These are phyloP conservation scores for Thalassophryne amazonica DNA, from an alignment of 2,797 vertebrate species.

Conservation along the genomic window DNA sequence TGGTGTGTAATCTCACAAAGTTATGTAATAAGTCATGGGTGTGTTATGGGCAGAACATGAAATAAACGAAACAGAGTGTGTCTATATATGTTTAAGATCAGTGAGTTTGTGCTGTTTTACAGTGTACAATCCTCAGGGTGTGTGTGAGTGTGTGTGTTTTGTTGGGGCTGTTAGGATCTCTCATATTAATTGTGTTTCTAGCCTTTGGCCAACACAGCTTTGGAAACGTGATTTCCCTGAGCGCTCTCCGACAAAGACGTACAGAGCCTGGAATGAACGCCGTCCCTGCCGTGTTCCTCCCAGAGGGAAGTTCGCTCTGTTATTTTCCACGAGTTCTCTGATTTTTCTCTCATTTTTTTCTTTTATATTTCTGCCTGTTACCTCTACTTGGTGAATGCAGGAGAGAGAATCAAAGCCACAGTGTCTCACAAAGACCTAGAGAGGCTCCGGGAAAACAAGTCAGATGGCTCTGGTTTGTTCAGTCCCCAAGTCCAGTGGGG, in stretches of 20 bases:
- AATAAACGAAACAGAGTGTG: no score
- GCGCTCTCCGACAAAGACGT: not conserved
- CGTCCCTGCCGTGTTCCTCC: conserved; percentile 41
- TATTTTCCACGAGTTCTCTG: conserved; percentile 12
- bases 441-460: not conserved
- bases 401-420: not conserved
- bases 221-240: conserved; percentile 18
- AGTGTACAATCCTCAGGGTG: no score
- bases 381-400: conserved; percentile 15
- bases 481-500: no score
- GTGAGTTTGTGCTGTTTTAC: no score
- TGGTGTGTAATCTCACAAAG: no score
- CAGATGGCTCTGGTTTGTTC: not conserved
- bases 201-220: conserved; percentile 41
- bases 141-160: not conserved
- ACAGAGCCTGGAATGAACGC: not conserved
- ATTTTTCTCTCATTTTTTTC: not conserved
- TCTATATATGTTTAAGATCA: no score
- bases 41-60: no score
- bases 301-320: conserved; percentile 22
- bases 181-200: conserved; percentile 37
- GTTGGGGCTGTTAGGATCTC: conserved; percentile 15
- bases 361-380: conserved; percentile 22
- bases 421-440: not conserved
- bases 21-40: no score